Evolutionary conservation across 2,888 invertebrate species (phyloP).

Genomic region (Crossocerus cetratus): DNA sequence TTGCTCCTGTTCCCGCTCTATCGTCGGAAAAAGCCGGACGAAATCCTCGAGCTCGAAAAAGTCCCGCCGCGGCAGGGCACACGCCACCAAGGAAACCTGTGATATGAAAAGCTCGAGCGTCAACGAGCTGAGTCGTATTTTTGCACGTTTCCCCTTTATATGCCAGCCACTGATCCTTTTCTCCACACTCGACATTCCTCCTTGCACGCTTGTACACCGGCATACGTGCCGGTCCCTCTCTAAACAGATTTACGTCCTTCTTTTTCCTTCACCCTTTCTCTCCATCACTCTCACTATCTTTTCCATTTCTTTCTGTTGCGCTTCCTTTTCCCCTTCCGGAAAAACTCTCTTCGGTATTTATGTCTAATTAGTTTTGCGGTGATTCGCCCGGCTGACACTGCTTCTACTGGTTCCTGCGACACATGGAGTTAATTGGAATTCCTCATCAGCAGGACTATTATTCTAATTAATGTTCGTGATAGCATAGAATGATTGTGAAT

Average conservation of each 20-base stretch:
- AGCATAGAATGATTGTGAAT: no score
- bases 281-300: neutral
- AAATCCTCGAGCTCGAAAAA: slow-evolving; percentile 14
- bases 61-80: slow-evolving; percentile 16
- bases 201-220: neutral
- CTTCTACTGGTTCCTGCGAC: no score
- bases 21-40: neutral
- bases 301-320: neutral
- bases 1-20: neutral
- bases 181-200: neutral
- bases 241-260: slow-evolving; percentile 8
- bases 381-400: neutral
- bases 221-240: neutral
- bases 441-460: no score
- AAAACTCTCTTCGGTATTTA: neutral
- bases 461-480: no score
- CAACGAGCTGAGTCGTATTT: slow-evolving; percentile 1
- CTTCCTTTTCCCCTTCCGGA: neutral
- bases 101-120: neutral
- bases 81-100: slow-evolving; percentile 13
- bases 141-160: slow-evolving; percentile 1
- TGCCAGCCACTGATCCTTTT: neutral
- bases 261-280: neutral
- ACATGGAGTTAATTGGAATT: no score
- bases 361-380: neutral